These are phyloP conservation scores for Cosmia trapezina DNA, from an alignment of 2,888 invertebrate genomes.

Conservation along the genomic window DNA sequence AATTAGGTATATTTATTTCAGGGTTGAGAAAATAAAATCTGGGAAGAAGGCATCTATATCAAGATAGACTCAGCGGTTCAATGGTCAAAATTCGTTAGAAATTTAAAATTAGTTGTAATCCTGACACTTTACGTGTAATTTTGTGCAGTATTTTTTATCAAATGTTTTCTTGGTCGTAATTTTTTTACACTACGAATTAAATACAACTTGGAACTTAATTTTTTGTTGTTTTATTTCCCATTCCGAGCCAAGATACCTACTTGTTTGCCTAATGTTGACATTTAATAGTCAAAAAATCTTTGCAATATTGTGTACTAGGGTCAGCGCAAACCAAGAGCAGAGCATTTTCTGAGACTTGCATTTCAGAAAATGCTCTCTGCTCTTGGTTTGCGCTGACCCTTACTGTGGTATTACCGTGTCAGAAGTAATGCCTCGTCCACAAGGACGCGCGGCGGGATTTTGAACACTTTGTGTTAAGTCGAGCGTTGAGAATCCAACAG, in stretches of 20 bases:
- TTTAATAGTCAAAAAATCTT: too few relatives aligned
- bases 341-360: too few relatives aligned
- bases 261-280: neutral
- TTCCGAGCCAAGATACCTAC: neutral
- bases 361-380: too few relatives aligned
- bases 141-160: neutral
- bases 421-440: too few relatives aligned
- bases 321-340: too few relatives aligned
- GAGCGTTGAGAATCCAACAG: too few relatives aligned
- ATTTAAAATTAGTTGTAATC: neutral
- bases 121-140: neutral
- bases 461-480: too few relatives aligned
- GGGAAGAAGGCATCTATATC: neutral
- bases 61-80: neutral
- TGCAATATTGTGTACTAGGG: too few relatives aligned
- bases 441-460: too few relatives aligned
- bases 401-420: too few relatives aligned
- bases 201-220: conserved; percentile 15
- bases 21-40: neutral
- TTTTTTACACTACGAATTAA: neutral
- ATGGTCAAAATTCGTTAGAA: neutral
- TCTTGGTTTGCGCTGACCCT: too few relatives aligned
- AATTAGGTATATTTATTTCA: conserved; percentile 6
- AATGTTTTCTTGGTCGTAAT: neutral
- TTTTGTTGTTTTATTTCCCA: conserved; percentile 8